These are phyloP conservation scores for Metellina segmentata DNA, from an alignment of 2,888 invertebrate genomes.

Conservation along the genomic window DNA sequence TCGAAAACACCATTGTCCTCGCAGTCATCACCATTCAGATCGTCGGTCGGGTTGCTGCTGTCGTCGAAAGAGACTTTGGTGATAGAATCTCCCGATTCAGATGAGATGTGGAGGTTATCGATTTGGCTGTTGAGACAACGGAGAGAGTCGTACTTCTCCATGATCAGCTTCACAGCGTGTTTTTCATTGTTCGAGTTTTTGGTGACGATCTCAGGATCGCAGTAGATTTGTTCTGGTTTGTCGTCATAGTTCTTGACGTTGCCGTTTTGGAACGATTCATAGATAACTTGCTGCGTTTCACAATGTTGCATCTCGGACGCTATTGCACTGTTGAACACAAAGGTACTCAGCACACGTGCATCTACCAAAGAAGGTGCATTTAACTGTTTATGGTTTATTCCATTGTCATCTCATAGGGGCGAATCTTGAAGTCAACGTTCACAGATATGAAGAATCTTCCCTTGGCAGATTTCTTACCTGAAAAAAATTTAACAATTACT, in stretches of 20 bases:
- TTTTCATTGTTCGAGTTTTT: slow-evolving; percentile 74
- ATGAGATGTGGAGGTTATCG: slow-evolving; percentile 65
- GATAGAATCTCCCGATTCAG: slow-evolving; percentile 64
- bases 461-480: no score
- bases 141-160: slow-evolving; percentile 74
- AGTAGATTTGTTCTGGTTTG: slow-evolving; percentile 68
- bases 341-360: no score
- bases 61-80: slow-evolving; percentile 48
- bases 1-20: slow-evolving; percentile 12
- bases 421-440: no score
- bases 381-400: no score
- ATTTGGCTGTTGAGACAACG: slow-evolving; percentile 66
- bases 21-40: slow-evolving; percentile 7
- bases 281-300: slow-evolving; percentile 33
- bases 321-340: neutral
- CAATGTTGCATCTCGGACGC: slow-evolving; percentile 40
- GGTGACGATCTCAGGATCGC: slow-evolving; percentile 67
- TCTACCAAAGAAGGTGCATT: no score
- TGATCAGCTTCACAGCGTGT: slow-evolving; percentile 70
- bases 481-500: no score
- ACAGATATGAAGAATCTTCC: no score
- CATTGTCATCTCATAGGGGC: no score
- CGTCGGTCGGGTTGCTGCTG: slow-evolving; percentile 5
- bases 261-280: slow-evolving; percentile 56
- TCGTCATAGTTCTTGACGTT: slow-evolving; percentile 47